Base-by-base conservation (phyloP, 2,888 invertebrate species). In the Dexiosoma caninum region DNA sequence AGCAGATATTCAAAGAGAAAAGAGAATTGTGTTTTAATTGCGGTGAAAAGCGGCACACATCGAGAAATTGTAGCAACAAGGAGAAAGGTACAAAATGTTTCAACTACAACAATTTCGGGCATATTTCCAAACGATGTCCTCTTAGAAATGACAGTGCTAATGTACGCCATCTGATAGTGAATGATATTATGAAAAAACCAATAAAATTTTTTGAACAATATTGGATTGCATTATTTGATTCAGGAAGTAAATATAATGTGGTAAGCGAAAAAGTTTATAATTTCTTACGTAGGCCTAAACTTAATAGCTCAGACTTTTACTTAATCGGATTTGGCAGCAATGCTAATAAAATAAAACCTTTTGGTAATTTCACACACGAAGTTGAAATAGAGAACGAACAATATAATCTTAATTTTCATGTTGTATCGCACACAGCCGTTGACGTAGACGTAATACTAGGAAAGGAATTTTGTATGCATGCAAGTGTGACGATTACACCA, bases 231-330 rank as follows among this genome's bases (percentile, higher is more conserved):
- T 70, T 71, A 23, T 81, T 81, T 8, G 81, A 81, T n/a, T 40
- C 77, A 19, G 77, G 81, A 3, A 78, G 78, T n/a, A 72, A 66
- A 49, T 72, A 57, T 23, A 79, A 75, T 40, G 62, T 79, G 8
- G 67, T 74, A 35, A 75, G 51, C 12, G 64, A 81, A 9, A 67
- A 60, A 16, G 64, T 76, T 53, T 77, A 62, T 27, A 49, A 64
- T 32, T 12, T 12, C 1, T 14, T 70, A 10, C 6, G 32, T 10
- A 77, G 42, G 32, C 70, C 77, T 8, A 46, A 16, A 14, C 42
- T 77, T 5, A 9, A 30, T 5, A 42, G 10, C 40, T 60, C 75
- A 10, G 23, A 76, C 14, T 76, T 76, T 30, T 69, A 69, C 40
- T 32, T 76, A 9, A 62, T 76, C 2, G 76, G 71, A 30, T 80